These are phyloP conservation scores for Chiloscyllium plagiosum DNA, from an alignment of 2,113 vertebrate genomes.

Conservation along the genomic window DNA sequence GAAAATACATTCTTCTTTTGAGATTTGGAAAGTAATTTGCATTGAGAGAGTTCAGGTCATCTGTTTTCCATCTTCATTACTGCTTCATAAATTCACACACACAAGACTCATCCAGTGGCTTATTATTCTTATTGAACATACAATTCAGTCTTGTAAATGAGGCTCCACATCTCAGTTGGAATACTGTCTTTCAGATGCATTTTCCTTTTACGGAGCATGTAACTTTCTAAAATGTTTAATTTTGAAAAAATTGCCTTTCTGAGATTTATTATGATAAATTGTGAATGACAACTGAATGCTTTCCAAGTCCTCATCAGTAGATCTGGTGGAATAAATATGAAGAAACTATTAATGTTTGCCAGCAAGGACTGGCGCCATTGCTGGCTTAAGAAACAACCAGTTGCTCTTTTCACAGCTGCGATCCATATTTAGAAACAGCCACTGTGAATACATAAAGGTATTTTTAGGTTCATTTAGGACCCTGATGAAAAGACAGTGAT, in stretches of 20 bases:
- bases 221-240: constrained; percentile 21
- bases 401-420: background rate
- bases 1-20: background rate
- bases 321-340: background rate
- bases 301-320: background rate
- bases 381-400: background rate
- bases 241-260: background rate
- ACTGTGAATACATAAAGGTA: background rate
- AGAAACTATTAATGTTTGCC: background rate
- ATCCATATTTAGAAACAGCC: background rate
- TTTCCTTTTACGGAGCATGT: background rate
- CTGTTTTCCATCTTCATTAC: background rate
- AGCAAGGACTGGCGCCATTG: background rate
- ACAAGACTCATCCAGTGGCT: background rate
- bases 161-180: background rate
- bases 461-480: background rate
- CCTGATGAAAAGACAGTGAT: background rate
- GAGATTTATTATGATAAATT: background rate
- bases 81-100: background rate
- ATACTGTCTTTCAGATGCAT: background rate
- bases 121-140: background rate
- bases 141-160: background rate
- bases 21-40: background rate
- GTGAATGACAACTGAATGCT: background rate
- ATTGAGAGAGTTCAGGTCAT: background rate